Conservation (phyloP, 2,797 vertebrate genomes). For the Atherinosoma microstoma region DNA sequence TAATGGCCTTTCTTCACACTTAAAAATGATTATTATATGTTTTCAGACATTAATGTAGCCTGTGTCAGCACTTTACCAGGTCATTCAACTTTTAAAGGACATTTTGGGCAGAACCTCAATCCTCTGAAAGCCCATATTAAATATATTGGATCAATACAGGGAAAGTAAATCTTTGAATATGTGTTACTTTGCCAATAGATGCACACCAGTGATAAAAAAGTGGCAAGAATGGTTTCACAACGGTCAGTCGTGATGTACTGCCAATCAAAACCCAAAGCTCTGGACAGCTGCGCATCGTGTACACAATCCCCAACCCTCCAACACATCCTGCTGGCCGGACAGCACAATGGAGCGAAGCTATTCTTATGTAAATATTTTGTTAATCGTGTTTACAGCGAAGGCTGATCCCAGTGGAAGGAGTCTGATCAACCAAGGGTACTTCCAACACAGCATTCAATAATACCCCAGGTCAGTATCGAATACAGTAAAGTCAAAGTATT, state of each 20-base stretch:
- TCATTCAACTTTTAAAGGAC: constrained; percentile 10
- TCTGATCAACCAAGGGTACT: constrained; percentile 29
- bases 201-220: background rate
- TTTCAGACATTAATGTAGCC: background rate
- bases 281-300: constrained; percentile 53
- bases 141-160: background rate
- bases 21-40: constrained; percentile 1
- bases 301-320: constrained; percentile 59
- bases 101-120: constrained; percentile 2
- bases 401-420: constrained; percentile 46
- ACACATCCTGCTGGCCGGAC: constrained; percentile 59
- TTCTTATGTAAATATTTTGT: constrained; percentile 75
- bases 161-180: background rate
- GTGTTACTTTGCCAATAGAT: background rate
- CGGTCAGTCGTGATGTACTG: constrained; percentile 36
- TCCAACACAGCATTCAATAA: constrained; percentile 28
- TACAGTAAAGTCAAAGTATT: background rate
- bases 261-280: constrained; percentile 59
- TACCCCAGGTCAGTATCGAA: background rate
- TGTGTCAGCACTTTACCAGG: background rate
- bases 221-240: constrained; percentile 35
- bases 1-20: constrained; percentile 30
- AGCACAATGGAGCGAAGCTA: constrained; percentile 62
- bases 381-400: constrained; percentile 68
- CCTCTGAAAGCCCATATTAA: background rate